phyloP scores from a whole-genome alignment of 2,113 vertebrate genomes.

The Indri indri region DNA sequence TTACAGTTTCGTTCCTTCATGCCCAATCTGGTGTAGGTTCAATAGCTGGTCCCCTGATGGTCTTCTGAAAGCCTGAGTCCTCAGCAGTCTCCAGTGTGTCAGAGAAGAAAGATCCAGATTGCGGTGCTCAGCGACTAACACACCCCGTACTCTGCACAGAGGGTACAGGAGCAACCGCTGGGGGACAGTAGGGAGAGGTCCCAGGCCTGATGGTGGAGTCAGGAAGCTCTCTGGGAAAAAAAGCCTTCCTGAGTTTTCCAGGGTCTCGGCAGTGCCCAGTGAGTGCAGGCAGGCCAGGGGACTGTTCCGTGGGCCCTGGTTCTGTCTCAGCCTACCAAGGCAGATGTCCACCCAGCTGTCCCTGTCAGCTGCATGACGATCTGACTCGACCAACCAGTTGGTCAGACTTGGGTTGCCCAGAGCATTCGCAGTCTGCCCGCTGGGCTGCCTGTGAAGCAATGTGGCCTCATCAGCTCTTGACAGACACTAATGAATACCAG shows the following conservation, averaged over 20 bases:
- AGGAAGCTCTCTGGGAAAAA: not conserved
- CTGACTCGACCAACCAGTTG: not conserved
- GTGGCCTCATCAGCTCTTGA: not conserved
- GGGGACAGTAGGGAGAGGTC: too few relatives aligned
- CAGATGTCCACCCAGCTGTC: not conserved
- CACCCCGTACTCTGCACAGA: rapidly evolving
- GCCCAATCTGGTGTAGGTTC: not conserved
- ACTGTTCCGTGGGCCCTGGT: not conserved
- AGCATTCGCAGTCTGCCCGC: not conserved
- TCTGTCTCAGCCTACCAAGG: not conserved
- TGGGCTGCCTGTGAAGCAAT: not conserved
- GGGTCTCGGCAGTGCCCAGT: too few relatives aligned
- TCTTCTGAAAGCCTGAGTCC: not conserved
- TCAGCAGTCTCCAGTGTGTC: not conserved
- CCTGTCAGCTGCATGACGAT: not conserved
- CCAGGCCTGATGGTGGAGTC: too few relatives aligned
- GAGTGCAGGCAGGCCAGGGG: not conserved
- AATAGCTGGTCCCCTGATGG: not conserved
- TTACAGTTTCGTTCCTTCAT: not conserved
- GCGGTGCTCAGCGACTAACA: rapidly evolving
- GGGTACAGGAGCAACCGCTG: rapidly evolving
- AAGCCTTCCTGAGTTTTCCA: not conserved
- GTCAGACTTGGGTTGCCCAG: not conserved
- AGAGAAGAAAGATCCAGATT: not conserved
- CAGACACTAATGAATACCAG: conserved; percentile 5